Base-by-base conservation (phyloP, 2,888 invertebrate species). In the Girardia tigrina region DNA sequence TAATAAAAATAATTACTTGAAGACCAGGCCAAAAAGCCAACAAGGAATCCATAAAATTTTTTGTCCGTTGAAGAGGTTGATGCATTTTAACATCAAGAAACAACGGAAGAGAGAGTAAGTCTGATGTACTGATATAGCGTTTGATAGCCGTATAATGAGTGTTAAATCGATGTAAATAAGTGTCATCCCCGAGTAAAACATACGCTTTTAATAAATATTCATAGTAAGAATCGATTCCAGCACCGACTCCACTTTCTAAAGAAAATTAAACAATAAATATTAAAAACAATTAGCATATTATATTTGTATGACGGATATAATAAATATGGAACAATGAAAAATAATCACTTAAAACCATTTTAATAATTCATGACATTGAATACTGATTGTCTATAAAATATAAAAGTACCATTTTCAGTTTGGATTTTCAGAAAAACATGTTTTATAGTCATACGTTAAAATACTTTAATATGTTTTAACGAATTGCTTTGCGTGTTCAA, bases 21-120 rank as follows among this genome's bases (percentile, higher is more conserved):
- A 98, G 86, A 0, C 95, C 97, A 0, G 97, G 97, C 95, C 97
- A 98, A 85, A 98, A 98, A 2, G 97, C 97, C 71, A 94, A 86
- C 77, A 98, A 85, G 0, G 97, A 90, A 85, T 98, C 97, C 94
- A 98, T 95, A 83, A 92, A 97, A 85, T 94, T 92, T 76, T 92
- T 88, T 0, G 94, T 91, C 82, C 92, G 92, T 0, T 93, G 90
- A 81, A 92, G 91, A 0, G 97, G 97, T 80, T 92, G 88, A 83
- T 94, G 94, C 94, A 94, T 94, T 81, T 87, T 87, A 14, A 98
- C 97, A 82, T 97, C 95, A 75, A 97, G 86, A 83, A 97, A 87
- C 88, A 94, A 89, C 0, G 95, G 95, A 29, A 76, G 29, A 8
- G 76, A 73, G 2, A 28, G 28, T 28, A 27, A 29, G 16, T 28